Conservation (phyloP, 2,113 vertebrate genomes). For the Micronisus gabar region DNA sequence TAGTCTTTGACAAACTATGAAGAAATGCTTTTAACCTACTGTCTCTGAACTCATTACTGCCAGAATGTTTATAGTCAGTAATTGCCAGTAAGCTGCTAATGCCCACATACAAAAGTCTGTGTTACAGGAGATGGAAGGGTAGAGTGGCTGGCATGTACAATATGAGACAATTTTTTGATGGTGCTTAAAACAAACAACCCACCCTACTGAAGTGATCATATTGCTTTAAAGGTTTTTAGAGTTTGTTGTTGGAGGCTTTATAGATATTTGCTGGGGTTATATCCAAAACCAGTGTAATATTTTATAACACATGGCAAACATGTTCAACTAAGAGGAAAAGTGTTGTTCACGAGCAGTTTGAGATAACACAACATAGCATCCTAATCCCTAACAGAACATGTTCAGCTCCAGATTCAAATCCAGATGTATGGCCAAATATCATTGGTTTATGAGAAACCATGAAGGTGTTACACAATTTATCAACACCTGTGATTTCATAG, state of each 20-base stretch:
- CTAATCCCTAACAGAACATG: not conserved
- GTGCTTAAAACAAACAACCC: not conserved
- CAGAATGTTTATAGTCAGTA: not conserved
- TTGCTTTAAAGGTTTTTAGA: not conserved
- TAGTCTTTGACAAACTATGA: not conserved
- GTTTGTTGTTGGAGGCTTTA: not conserved
- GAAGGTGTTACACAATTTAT: not conserved
- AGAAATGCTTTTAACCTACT: not conserved
- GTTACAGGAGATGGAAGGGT: not conserved
- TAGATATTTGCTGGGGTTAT: not conserved
- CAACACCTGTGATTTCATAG: not conserved
- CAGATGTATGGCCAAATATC: not conserved
- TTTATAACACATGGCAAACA: not conserved
- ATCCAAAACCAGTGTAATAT: not conserved
- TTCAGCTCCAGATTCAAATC: not conserved
- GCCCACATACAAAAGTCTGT: not conserved
- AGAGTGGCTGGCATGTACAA: not conserved
- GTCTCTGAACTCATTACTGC: not conserved
- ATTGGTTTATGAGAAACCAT: not conserved
- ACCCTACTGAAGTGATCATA: not conserved
- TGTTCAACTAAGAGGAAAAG: not conserved
- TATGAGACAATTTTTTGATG: not conserved
- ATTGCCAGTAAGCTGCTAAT: not conserved
- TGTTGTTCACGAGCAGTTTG: not conserved
- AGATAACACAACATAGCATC: not conserved